Evolutionary conservation across 1,140 invertebrate genomes (phyloP), one percentile per base, ranked within the genome.

Genomic region (Conopomorpha cramerella): DNA sequence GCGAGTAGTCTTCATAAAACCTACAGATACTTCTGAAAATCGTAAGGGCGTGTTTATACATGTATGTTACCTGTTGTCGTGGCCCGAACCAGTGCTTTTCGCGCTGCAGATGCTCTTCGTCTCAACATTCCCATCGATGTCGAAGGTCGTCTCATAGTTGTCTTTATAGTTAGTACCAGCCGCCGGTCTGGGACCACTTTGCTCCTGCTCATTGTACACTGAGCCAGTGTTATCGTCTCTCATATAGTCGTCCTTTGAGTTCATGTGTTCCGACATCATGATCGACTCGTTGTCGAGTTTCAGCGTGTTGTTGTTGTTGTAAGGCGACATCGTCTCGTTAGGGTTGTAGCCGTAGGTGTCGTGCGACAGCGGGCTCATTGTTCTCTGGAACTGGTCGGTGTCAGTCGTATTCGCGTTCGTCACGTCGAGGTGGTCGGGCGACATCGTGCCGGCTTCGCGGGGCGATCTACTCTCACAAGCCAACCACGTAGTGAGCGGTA

Each of bases 71-170:
- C 84, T 86, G 77, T 81, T 84, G 12, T 84, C 86, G 46, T 88
- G 81, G 51, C 82, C 83, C 30, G 85, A 83, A 50, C 86, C 86
- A 45, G 85, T 74, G 39, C 81, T 86, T 58, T 80, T 85, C 47
- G 70, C 81, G 73, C 78, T 86, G 54, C 70, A 85, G 55, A 78
- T 86, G 55, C 73, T 86, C 72, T 81, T 86, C 40, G 78, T 85
- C 61, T 94, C 91, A 34, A 92, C 87, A 71, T 93, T 93, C 16
- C 88, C 88, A 42, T 91, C 89, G 34, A 89, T 77, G 72, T 92
- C 90, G 63, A 91, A 91, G 2, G 88, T 91, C 3, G 88, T 91
- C 59, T 91, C 89, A 44, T 89, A 89, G 76, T 90, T 90, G 62
- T 88, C 86, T 49, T 77, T 78, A 43, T 71, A 78, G 37, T 51